These are phyloP conservation scores for Drosophila demipolita DNA, from an alignment of 2,888 invertebrate genomes.

Conservation along the genomic window DNA sequence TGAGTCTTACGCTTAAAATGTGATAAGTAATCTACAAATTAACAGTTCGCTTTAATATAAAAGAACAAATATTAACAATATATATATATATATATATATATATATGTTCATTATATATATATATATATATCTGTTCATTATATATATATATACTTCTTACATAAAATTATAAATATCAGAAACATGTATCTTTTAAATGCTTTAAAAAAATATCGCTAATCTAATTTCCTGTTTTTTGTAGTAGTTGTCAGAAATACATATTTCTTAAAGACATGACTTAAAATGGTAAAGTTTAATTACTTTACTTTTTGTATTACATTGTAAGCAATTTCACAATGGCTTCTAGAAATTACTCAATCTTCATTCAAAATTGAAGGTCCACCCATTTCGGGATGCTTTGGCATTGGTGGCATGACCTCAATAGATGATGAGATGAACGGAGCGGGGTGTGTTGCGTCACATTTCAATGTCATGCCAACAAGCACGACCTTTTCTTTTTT, in stretches of 20 bases:
- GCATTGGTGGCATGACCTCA: slow-evolving; percentile 61
- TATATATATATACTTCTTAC: background rate
- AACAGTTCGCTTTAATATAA: background rate
- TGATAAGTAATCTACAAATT: background rate
- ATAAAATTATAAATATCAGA: background rate
- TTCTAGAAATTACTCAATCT: slow-evolving; percentile 1
- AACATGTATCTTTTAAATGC: background rate
- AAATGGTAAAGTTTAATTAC: background rate
- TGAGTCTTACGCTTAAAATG: background rate
- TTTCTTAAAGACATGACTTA: background rate
- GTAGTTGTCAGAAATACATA: background rate
- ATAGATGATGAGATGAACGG: slow-evolving; percentile 22
- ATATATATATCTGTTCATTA: background rate
- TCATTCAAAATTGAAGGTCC: slow-evolving; percentile 15
- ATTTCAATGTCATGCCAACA: slow-evolving; percentile 66
- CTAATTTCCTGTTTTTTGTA: background rate
- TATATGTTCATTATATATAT: background rate
- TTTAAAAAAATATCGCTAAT: background rate
- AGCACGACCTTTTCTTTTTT: slow-evolving; percentile 9
- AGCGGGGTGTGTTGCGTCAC: slow-evolving; percentile 60
- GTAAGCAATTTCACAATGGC: slow-evolving; percentile 5
- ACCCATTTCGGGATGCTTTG: slow-evolving; percentile 3
- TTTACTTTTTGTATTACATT: background rate
- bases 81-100: background rate
- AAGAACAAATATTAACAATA: background rate